A percentile compares a stretch with the other conserved stretches of the same genome.
Evolutionary conservation across 2,113 vertebrate genomes (phyloP).

Genomic region (Salminus brasiliensis): DNA sequence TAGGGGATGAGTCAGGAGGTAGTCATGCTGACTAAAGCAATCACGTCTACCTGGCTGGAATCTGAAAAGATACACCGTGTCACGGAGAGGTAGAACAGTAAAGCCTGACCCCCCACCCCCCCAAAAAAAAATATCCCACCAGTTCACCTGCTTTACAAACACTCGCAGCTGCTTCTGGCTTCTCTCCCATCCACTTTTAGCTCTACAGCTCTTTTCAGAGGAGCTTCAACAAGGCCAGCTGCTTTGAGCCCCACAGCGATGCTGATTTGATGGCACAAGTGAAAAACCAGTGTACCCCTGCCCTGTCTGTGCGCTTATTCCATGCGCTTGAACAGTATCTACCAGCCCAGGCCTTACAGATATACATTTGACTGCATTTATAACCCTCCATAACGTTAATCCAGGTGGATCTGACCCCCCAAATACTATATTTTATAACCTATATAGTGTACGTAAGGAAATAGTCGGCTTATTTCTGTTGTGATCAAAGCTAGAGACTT

Average conservation of each 20-base stretch:
- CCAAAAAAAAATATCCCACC: too few relatives aligned
- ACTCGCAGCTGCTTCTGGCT: neutral
- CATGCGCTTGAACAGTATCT: neutral
- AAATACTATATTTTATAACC: too few relatives aligned
- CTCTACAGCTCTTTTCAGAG: neutral
- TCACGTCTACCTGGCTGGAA: constrained; percentile 55
- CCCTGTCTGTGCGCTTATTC: neutral
- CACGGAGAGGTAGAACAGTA: neutral
- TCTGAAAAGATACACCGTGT: constrained; percentile 22
- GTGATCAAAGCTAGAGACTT: too few relatives aligned
- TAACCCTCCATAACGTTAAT: too few relatives aligned
- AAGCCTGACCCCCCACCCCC: constrained; percentile 9
- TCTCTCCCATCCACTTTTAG: neutral
- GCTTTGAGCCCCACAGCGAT: neutral
- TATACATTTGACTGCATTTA: too few relatives aligned
- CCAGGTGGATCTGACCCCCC: too few relatives aligned
- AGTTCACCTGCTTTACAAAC: neutral
- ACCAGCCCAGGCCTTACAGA: too few relatives aligned
- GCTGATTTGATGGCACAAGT: neutral
- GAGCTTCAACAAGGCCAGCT: neutral
- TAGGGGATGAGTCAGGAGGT: constrained; percentile 42
- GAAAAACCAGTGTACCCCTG: neutral
- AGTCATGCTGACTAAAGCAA: constrained; percentile 56
- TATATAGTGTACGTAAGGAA: too few relatives aligned
- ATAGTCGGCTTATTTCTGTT: too few relatives aligned